Evolutionary conservation across 2,797 vertebrate genomes (phyloP), one percentile per base, ranked within the genome.

Genomic region (Hapalemur alaotrensis): DNA sequence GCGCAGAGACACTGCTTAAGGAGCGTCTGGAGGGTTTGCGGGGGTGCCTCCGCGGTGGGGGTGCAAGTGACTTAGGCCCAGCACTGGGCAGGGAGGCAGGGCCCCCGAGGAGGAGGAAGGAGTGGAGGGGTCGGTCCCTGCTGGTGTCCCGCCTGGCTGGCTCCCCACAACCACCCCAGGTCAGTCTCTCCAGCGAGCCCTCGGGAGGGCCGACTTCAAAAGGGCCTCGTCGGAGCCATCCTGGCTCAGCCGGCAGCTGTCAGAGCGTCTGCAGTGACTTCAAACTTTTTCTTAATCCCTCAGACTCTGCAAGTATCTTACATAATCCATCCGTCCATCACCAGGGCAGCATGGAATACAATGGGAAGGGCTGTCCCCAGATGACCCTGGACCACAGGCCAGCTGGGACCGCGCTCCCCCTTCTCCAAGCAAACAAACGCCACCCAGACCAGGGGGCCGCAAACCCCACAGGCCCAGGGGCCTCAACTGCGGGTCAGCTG

Each of bases 81-180:
- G 15, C 25, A 0, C 41, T 25, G 14, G 46, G 10, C 13, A 4
- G 28, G 25, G 32, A 30, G 22, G 46, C 14, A 4, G 12, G 46
- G 54, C 18, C 22, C 43, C 41, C 0, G 0, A 28, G 50, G 9
- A 52, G 32, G 28, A 32, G 38, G 17, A 5, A 38, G 38, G 28
- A 1, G 52, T 57, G 0, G 1, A 9, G 0, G 6, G 1, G n/a
- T 23, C 14, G n/a, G 50, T 17, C 18, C 4, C 0, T 10, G 0
- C 0, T 4, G n/a, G 17, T 13, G 1, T 15, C 48, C 63, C 35
- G 4, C 23, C 13, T 0, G 4, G 23, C 13, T 0, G 50, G 23
- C 43, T 69, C 78, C 22, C 30, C 32, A 3, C 15, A 7, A n/a
- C 30, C 9, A 0, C 38, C 35, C 0, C 20, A 12, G 70, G 52